Evolutionary conservation across 2,113 vertebrate genomes (phyloP), one percentile per base, ranked within the genome.

Genomic region (Formicarius rufipectus): DNA sequence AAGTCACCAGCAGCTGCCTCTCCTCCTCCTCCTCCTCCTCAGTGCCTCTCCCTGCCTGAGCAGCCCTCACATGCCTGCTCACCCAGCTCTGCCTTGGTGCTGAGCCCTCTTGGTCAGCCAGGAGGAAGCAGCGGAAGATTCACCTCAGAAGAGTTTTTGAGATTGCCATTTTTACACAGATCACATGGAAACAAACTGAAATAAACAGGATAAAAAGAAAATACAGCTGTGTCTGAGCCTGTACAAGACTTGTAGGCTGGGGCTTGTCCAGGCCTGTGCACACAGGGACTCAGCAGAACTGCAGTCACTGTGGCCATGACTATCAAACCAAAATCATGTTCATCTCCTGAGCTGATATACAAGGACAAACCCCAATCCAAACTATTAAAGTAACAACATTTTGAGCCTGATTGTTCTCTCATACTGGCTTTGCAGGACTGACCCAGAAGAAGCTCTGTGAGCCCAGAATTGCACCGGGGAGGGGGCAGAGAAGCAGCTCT

Each of bases 181-280:
- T 83, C 91, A 82, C 84, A 62, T 93, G 74, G 91, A 96, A 93
- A 91, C 67, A 83, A 91, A 83, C 63, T 12, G 74, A 94, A 96
- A 95, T 86, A 76, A 96, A 93, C 85, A 91, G 74, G 24, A 79
- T n/a, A 15, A 15, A 55, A 76, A 83, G 59, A 59, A 37, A 37
- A 59, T 4, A 49, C 63, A 93, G 87, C 84, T 94, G 75, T 93
- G 96, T 33, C 90, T 90, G 95, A 95, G 85, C 95, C 90, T 96
- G 95, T 87, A 93, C 13, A 8, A 44, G 75, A 87, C 93, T 89
- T 28, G 89, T 67, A 13, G 93, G 82, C 90, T 59, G 82, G 47
- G 92, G 68, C 94, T 83, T 96, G 93, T 87, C 93, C 78, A 42
- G 93, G 84, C 96, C 81, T 95, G 93, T 19, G 84, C 50, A 47